Conservation (phyloP, 2,797 vertebrate genomes). For the Enteromius unitaeniatus region DNA sequence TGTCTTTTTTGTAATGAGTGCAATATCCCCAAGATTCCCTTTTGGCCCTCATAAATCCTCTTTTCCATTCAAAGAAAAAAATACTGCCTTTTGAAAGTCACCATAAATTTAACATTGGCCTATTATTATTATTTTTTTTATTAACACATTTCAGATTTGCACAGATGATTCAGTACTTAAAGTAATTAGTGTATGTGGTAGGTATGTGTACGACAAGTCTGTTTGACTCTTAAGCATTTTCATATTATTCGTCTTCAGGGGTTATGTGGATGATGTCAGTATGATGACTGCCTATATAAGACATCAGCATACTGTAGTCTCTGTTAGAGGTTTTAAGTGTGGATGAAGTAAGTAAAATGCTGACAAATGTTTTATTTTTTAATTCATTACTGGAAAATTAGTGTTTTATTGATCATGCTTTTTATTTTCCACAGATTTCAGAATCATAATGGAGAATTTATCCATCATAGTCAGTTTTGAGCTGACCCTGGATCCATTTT, state of each 20-base stretch:
- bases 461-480: slow-evolving; percentile 64
- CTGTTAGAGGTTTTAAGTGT: not conserved
- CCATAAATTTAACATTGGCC: no score
- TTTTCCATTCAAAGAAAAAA: no score
- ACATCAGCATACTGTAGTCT: not conserved
- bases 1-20: no score
- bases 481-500: slow-evolving; percentile 70
- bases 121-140: no score
- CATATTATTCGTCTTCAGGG: not conserved
- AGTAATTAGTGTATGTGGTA: not conserved
- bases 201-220: not conserved
- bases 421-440: not conserved
- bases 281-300: slow-evolving; percentile 1
- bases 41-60: no score
- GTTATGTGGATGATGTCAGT: not conserved
- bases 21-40: no score
- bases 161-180: no score
- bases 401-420: not conserved
- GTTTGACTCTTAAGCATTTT: not conserved
- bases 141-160: no score
- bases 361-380: not conserved
- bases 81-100: no score
- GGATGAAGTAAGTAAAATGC: slow-evolving; percentile 4
- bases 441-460: slow-evolving; percentile 68
- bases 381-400: not conserved